Evolutionary conservation across 2,797 vertebrate species (phyloP), one percentile per base, ranked within the genome.

Genomic region (Phrynocephalus vlangalii): DNA sequence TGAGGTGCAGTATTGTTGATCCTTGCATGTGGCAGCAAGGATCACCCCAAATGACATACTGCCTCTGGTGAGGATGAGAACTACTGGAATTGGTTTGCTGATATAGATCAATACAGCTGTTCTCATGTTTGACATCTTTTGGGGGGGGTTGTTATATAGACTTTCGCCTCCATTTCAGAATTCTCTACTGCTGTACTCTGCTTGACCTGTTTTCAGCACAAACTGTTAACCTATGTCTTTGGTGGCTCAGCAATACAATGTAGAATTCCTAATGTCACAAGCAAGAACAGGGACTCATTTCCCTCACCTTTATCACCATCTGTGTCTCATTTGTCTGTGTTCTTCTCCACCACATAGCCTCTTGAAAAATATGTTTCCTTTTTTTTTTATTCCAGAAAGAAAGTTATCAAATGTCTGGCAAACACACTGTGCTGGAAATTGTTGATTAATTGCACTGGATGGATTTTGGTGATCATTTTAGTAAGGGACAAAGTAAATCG

Each of bases 401-500:
- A 77, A 76, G 15, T 30, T 48, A 50, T 85, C 22, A 56, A 78
- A n/a, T 8, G 48, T 70, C 11, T 60, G 52, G 33, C 13, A 60
- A 28, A 15, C 50, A 79, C 11, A 15, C 0, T 52, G 33, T 78
- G 18, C 80, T 50, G 48, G 79, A 89, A 79, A 67, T 75, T 88
- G 66, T 52, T 48, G 70, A 72, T 68, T 67, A 75, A 81, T 24
- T 76, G 86, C 9, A 50, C 38, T 44, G 56, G 6, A 9, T 85
- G 86, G 16, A 26, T 73, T n/a, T 63, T 18, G 33, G 16, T 33
- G 16, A 44, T 73, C 73, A n/a, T 52, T 79, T 82, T 56, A 80
- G 30, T 91, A 80, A 16, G 22, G 73, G 85, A 76, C 13, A 79
- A 15, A 70, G 72, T 50, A 68, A 56, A 88, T 85, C 71, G 75